Conservation (phyloP, 2,797 vertebrate genomes). For the Cuculus canorus region DNA sequence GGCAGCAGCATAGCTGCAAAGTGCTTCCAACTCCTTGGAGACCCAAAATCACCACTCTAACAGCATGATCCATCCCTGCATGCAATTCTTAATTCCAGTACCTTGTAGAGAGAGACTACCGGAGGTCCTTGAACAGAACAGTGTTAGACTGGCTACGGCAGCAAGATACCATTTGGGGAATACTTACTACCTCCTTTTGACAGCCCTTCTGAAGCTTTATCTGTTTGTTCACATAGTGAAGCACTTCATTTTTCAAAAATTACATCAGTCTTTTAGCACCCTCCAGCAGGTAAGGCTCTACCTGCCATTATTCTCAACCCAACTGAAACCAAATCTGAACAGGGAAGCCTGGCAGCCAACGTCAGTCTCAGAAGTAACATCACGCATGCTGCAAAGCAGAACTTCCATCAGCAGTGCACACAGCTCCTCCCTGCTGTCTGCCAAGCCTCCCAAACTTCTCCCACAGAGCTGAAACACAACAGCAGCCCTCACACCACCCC, state of each 20-base stretch:
- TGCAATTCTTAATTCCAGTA: not conserved
- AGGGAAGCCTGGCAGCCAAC: not conserved
- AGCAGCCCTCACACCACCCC: not conserved
- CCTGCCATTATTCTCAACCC: not conserved
- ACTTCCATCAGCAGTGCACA: not conserved
- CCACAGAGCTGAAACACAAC: not conserved
- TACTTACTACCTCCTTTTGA: not conserved
- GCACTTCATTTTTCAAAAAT: not conserved
- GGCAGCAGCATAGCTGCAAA: not conserved
- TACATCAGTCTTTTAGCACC: not conserved
- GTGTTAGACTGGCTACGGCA: not conserved
- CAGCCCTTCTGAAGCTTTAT: not conserved
- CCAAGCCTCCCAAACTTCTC: not conserved
- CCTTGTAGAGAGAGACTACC: accelerated
- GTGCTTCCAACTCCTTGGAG: not conserved
- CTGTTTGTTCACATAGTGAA: not conserved
- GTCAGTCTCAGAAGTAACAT: not conserved
- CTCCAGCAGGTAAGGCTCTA: not conserved
- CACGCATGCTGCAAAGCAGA: not conserved
- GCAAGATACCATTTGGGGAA: not conserved
- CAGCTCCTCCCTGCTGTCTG: not conserved
- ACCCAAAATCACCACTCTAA: not conserved
- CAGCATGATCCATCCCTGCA: not conserved
- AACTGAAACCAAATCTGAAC: not conserved
- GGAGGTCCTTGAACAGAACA: not conserved